phyloP scores from a whole-genome alignment of 2,888 invertebrate genomes.

The Leucophenga montana region DNA sequence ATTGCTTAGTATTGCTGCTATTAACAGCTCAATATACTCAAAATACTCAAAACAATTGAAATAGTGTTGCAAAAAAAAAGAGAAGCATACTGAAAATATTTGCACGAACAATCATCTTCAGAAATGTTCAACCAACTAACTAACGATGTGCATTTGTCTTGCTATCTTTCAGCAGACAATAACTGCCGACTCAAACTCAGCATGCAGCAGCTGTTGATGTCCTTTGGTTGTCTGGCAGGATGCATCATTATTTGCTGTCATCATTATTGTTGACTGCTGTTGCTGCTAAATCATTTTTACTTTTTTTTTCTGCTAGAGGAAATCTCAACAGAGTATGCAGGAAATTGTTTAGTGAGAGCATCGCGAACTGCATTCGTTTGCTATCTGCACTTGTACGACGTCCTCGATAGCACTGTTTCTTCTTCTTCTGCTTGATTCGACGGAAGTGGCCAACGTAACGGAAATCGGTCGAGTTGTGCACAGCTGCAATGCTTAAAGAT shows the following conservation, averaged over 20 bases:
- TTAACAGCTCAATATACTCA: too few relatives aligned
- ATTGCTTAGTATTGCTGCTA: too few relatives aligned
- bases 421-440: not conserved
- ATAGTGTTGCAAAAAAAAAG: too few relatives aligned
- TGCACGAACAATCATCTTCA: not conserved
- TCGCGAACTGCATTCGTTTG: too few relatives aligned
- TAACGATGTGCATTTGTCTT: slow-evolving; percentile 15
- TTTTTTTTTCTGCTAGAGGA: slow-evolving; percentile 22
- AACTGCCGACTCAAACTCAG: not conserved
- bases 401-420: too few relatives aligned
- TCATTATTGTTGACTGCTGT: slow-evolving; percentile 55
- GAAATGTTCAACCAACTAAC: slow-evolving; percentile 15
- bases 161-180: not conserved
- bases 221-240: slow-evolving; percentile 49
- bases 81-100: too few relatives aligned
- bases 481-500: too few relatives aligned
- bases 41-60: too few relatives aligned
- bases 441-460: slow-evolving; percentile 20
- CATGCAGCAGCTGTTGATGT: slow-evolving; percentile 27
- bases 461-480: not conserved
- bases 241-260: slow-evolving; percentile 67
- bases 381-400: too few relatives aligned
- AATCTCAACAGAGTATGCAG: slow-evolving; percentile 47
- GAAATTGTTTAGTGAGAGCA: slow-evolving; percentile 62
- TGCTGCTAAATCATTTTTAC: slow-evolving; percentile 27